Base-by-base conservation (phyloP, 2,888 invertebrate species). In the Diloba caeruleocephala region DNA sequence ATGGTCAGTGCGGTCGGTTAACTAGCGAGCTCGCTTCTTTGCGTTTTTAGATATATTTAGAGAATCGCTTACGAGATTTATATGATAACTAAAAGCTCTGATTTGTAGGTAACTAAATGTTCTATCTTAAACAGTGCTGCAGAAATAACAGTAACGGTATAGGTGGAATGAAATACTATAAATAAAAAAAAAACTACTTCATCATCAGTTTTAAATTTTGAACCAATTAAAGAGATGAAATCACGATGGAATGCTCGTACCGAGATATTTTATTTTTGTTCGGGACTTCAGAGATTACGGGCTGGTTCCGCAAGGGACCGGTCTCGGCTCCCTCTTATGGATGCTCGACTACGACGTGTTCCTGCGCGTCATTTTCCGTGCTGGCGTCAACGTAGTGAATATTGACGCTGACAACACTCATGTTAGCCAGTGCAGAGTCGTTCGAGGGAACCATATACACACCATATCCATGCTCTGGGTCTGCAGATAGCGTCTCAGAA, bases 161-260 rank as follows among this genome's bases (percentile, higher is more conserved):
- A 33, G 6, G 25, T 57, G 57, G 66, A 25, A 28, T 56, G 64
- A 13, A 39, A 38, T 31, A 28, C 39, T 43, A 64, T 48, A 38
- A 26, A 29, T 31, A 19, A 25, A 13, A 33, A 9, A 43, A 32
- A 21, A 6, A 39, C 23, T 28, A 36, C n/a, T 28, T 19, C 37
- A 32, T 21, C 9, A 7, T 6, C n/a, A 17, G 8, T 39, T 34
- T 44, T 3, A 19, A 43, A 36, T 14, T 25, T 26, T 3, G 9
- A 19, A 39, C 19, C 26, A 14, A n/a, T n/a, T n/a, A n/a, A n/a
- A n/a, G n/a, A n/a, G n/a, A n/a, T n/a, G n/a, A n/a, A n/a, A n/a
- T n/a, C n/a, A n/a, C n/a, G n/a, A 19, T 3, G 19, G 19, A 19
- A 19, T 19, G 5, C 19, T 3, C 7, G 21, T 21, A 21, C 21